phyloP scores from a whole-genome alignment of 2,113 vertebrate genomes.

The Murina feae region DNA sequence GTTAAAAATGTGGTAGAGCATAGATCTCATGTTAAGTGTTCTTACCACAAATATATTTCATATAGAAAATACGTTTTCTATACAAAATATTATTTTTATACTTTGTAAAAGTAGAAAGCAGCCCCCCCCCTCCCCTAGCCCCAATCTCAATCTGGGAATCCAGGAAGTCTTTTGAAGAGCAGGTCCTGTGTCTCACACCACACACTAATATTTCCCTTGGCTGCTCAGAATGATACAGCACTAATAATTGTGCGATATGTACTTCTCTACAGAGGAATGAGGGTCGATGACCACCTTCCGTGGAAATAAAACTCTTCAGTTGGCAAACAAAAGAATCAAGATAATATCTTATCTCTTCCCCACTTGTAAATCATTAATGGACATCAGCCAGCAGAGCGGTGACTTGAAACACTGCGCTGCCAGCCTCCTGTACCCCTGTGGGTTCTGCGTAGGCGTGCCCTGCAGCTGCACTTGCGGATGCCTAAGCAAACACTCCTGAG shows the following conservation, averaged over 20 bases:
- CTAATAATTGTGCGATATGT: background rate
- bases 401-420: background rate
- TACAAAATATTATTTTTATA: background rate
- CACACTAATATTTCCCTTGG: background rate
- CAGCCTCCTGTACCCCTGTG: background rate
- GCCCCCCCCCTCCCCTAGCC: background rate
- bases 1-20: background rate
- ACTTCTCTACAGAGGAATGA: background rate
- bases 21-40: background rate
- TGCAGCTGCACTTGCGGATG: background rate
- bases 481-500: background rate
- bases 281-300: background rate
- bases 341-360: background rate
- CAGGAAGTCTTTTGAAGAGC: background rate
- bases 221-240: background rate
- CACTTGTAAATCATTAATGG: background rate
- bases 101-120: background rate
- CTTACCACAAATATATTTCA: background rate
- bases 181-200: background rate
- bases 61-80: background rate
- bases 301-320: background rate
- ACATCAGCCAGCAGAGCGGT: background rate
- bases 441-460: background rate
- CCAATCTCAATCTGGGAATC: background rate
- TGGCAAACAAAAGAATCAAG: background rate